A percentile compares a stretch with the other conserved stretches of the same genome.
phyloP scores from a whole-genome alignment of 2,113 vertebrate species.

The Tachysurus fulvidraco region DNA sequence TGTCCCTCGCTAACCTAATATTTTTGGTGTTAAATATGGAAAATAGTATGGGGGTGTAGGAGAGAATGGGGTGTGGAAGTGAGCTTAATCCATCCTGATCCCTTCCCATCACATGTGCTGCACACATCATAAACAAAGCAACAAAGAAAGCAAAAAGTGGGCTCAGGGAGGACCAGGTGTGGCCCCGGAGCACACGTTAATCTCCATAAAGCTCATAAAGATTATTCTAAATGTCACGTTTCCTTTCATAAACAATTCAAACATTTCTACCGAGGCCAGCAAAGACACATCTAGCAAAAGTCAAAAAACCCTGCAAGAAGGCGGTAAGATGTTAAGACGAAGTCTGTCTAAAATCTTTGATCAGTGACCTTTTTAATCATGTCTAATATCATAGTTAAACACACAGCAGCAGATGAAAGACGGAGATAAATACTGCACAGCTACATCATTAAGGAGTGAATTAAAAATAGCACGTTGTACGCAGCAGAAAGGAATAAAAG shows the following conservation, averaged over 20 bases:
- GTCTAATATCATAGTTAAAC: not conserved
- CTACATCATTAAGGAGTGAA: not conserved
- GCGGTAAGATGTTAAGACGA: not conserved
- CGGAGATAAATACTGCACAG: not conserved
- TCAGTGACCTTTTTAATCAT: not conserved
- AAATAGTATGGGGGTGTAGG: constrained; percentile 41
- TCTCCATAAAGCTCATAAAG: constrained; percentile 42
- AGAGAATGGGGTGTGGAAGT: constrained; percentile 24
- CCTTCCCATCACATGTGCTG: constrained; percentile 45
- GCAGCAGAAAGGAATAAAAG: not conserved
- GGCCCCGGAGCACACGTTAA: constrained; percentile 30
- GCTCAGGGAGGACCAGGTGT: constrained; percentile 30
- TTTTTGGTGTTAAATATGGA: constrained; percentile 55
- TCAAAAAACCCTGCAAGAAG: not conserved
- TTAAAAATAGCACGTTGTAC: not conserved
- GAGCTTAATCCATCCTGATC: constrained; percentile 58
- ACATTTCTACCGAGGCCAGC: constrained; percentile 7
- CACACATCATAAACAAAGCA: constrained; percentile 58
- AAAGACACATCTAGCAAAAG: constrained; percentile 21
- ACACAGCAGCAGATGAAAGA: not conserved
- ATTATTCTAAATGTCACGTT: constrained; percentile 54
- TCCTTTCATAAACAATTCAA: constrained; percentile 45
- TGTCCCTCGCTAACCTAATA: constrained; percentile 57
- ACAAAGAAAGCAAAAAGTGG: constrained; percentile 32
- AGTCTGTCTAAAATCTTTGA: not conserved